Conservation (phyloP, 2,113 vertebrate genomes). For the Oreocharis arfaki region DNA sequence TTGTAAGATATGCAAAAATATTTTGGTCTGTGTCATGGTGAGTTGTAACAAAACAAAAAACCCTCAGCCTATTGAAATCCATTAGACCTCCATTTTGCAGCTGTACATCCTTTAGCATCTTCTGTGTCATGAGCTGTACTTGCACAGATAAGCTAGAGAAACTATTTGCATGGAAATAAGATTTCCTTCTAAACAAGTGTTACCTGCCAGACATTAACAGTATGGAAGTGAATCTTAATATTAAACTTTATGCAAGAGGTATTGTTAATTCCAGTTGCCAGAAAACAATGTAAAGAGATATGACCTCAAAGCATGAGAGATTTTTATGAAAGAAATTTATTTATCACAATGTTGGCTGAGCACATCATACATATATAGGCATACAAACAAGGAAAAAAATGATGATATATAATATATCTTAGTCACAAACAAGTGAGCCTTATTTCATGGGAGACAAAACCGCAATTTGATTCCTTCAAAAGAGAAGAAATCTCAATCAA, state of each 20-base stretch:
- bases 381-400: constrained; percentile 13
- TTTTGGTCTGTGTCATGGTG: not conserved
- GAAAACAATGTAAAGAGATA: not conserved
- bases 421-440: constrained; percentile 24
- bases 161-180: not conserved
- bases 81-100: not conserved
- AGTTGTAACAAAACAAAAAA: not conserved
- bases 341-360: constrained; percentile 9
- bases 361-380: constrained; percentile 22
- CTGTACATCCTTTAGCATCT: not conserved
- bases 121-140: not conserved
- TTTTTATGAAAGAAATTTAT: constrained; percentile 30
- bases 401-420: not conserved
- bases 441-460: constrained; percentile 33
- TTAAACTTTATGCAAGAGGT: not conserved
- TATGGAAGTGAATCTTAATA: not conserved
- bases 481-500: constrained; percentile 53
- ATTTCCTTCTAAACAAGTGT: not conserved
- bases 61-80: not conserved
- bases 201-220: not conserved
- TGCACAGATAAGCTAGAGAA: not conserved
- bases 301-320: not conserved
- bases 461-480: constrained; percentile 49
- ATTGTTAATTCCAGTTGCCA: not conserved
- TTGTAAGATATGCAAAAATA: not conserved